Evolutionary conservation across 2,797 vertebrate species (phyloP).

Genomic region (Galagoides demidoff): DNA sequence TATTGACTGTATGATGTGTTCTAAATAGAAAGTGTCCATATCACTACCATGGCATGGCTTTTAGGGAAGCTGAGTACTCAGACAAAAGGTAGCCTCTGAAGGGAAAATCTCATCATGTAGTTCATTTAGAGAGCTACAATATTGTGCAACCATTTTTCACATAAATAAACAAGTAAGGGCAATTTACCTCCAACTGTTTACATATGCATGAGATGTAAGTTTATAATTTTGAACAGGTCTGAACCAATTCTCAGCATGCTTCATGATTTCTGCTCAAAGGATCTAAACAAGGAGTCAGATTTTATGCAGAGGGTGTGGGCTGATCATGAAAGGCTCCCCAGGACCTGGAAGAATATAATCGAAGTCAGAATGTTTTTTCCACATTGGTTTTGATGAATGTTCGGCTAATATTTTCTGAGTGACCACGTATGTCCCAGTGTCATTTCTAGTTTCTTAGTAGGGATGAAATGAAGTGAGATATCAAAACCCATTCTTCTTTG

Average conservation of each 20-base stretch:
- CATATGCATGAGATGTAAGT: neutral
- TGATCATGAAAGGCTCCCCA: neutral
- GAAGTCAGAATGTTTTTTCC: neutral
- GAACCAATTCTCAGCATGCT: neutral
- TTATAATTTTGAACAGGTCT: neutral
- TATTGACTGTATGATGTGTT: neutral
- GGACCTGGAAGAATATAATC: neutral
- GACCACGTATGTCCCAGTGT: neutral
- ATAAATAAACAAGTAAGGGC: neutral
- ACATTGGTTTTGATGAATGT: constrained; percentile 3
- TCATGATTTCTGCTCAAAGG: neutral
- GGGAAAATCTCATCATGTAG: neutral
- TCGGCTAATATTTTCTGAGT: neutral
- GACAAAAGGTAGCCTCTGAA: neutral
- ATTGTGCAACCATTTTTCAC: neutral
- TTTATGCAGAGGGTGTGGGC: neutral
- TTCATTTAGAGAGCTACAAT: neutral
- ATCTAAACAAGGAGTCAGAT: neutral
- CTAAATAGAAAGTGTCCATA: neutral
- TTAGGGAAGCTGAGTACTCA: neutral
- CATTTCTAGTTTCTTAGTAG: neutral
- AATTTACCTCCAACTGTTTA: neutral
- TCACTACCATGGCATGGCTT: neutral
- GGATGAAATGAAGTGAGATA: constrained; percentile 30
- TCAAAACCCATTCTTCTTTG: neutral